Conservation (phyloP, 2,888 invertebrate species). For the Tachina lurida region DNA sequence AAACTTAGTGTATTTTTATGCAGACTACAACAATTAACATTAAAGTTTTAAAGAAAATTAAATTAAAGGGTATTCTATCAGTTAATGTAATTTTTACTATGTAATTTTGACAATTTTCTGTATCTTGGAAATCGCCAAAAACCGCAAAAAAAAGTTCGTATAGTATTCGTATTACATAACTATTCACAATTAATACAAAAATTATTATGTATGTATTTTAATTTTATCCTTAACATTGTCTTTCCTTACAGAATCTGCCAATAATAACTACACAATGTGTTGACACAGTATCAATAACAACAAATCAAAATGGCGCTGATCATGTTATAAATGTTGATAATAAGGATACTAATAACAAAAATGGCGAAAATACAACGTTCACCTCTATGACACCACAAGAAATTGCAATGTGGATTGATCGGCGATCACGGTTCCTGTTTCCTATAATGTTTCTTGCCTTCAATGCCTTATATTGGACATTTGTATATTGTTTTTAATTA, state of each 20-base stretch:
- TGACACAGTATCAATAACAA: slow-evolving; percentile 77
- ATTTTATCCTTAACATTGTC: not conserved
- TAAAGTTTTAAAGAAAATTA: no score
- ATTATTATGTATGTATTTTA: not conserved
- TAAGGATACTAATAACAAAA: slow-evolving; percentile 71
- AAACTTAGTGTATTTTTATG: no score
- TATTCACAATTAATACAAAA: no score
- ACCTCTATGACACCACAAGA: slow-evolving; percentile 81
- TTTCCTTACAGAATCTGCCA: slow-evolving; percentile 75
- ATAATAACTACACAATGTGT: slow-evolving; percentile 79
- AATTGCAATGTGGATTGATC: slow-evolving; percentile 81
- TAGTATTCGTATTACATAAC: no score
- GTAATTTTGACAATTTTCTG: no score
- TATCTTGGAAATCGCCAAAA: no score
- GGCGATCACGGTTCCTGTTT: slow-evolving; percentile 78
- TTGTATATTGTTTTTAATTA: slow-evolving; percentile 78
- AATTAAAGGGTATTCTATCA: no score
- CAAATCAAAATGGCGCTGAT: slow-evolving; percentile 76
- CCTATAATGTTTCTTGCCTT: slow-evolving; percentile 79
- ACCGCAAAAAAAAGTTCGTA: no score
- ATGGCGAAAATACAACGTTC: slow-evolving; percentile 76
- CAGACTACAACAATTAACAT: no score
- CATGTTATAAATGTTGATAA: slow-evolving; percentile 78
- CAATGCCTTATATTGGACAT: slow-evolving; percentile 80
- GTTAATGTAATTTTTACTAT: no score